Evolutionary conservation across 2,113 vertebrate species (phyloP).

Genomic region (Protobothrops flavoviridis): DNA sequence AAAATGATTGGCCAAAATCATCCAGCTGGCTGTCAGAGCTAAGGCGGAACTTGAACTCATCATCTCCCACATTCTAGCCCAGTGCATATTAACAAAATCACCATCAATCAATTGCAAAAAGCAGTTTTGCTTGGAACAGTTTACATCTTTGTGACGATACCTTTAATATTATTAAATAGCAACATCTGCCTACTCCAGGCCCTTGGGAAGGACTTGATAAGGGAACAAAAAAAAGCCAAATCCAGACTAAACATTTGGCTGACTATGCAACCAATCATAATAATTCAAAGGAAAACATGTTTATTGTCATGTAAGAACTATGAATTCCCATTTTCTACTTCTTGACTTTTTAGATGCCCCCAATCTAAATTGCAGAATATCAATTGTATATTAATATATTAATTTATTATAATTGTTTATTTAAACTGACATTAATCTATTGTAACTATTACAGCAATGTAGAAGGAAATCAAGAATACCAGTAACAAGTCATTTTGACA

Average conservation of each 20-base stretch:
- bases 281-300: not conserved
- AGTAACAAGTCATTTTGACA: not conserved
- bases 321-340: not conserved
- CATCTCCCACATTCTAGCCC: not conserved
- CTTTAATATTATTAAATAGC: too few species aligned
- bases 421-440: not conserved
- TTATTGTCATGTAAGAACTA: not conserved
- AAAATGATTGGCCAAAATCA: too few species aligned
- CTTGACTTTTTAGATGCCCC: not conserved
- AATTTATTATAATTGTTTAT: not conserved
- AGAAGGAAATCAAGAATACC: not conserved
- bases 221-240: too few species aligned
- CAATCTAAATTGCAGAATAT: not conserved
- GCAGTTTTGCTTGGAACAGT: too few species aligned
- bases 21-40: too few species aligned
- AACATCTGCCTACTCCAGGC: too few species aligned
- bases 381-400: not conserved
- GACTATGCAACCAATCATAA: not conserved
- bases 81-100: too few species aligned
- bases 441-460: not conserved
- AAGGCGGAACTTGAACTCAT: not conserved
- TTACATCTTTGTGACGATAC: too few species aligned
- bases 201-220: too few species aligned
- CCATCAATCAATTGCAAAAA: too few species aligned
- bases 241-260: too few species aligned